Conservation (phyloP, 1,140 invertebrate species). For the Pemphigus obesinymphae region DNA sequence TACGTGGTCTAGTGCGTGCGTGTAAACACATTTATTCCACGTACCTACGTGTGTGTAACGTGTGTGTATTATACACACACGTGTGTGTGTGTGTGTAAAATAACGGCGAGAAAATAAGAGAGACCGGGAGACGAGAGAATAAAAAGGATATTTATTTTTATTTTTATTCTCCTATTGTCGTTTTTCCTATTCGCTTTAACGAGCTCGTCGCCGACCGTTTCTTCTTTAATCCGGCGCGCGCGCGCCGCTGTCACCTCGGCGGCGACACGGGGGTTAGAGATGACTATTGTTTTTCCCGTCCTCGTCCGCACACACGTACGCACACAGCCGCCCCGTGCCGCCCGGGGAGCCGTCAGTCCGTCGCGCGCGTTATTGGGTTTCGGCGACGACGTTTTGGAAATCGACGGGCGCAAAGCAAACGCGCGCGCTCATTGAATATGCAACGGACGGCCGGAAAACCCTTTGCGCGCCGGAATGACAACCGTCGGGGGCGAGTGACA, state of each 20-base stretch:
- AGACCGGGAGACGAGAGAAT: background rate
- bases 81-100: background rate
- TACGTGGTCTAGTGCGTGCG: background rate
- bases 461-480: conserved; percentile 6
- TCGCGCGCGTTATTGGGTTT: conserved; percentile 20
- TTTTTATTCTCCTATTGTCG: conserved; percentile 19
- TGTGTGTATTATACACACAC: background rate
- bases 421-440: conserved; percentile 35
- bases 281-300: conserved; percentile 18
- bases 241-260: conserved; percentile 26
- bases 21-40: background rate
- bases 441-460: conserved; percentile 19
- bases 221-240: conserved; percentile 6
- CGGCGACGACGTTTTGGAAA: background rate
- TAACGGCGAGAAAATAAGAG: background rate
- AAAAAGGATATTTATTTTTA: conserved; percentile 20
- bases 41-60: no score
- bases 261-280: conserved; percentile 28
- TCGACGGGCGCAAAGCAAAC: background rate
- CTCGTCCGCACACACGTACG: background rate
- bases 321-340: background rate
- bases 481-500: background rate
- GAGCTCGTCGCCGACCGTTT: conserved; percentile 16
- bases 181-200: conserved; percentile 33
- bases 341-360: background rate